These are phyloP conservation scores for Ditylenchus dipsaci DNA, from an alignment of 1,140 invertebrate genomes.

Conservation along the genomic window DNA sequence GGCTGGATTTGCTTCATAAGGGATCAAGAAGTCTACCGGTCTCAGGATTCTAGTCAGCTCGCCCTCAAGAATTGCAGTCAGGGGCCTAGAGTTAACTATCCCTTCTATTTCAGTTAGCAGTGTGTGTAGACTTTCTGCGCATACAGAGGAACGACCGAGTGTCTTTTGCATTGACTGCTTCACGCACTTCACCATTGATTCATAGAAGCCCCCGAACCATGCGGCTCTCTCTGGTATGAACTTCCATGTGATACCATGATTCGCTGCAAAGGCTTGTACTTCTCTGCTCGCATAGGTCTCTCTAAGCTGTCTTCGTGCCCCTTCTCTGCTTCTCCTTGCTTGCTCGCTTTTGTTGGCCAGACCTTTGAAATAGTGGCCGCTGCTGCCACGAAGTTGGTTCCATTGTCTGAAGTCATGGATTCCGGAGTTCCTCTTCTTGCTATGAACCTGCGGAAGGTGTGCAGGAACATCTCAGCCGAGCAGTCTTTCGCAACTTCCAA, in stretches of 20 bases:
- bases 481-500: slow-evolving; percentile 57
- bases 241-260: slow-evolving; percentile 45
- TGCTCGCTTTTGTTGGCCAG: no score
- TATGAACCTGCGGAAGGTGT: slow-evolving; percentile 53
- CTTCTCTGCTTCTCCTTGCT: slow-evolving; percentile 37
- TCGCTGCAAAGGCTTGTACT: slow-evolving; percentile 42
- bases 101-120: slow-evolving; percentile 44
- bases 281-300: not conserved
- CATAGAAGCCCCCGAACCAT: slow-evolving; percentile 60
- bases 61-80: slow-evolving; percentile 12
- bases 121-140: slow-evolving; percentile 39
- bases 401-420: slow-evolving; percentile 58
- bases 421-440: slow-evolving; percentile 47
- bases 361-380: no score
- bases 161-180: slow-evolving; percentile 48
- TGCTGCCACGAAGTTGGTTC: slow-evolving; percentile 58
- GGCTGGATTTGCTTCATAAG: no score
- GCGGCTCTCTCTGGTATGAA: slow-evolving; percentile 57
- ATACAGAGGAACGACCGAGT: no score
- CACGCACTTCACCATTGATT: slow-evolving; percentile 53
- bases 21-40: slow-evolving; percentile 15
- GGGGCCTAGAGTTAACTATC: slow-evolving; percentile 35
- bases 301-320: not conserved
- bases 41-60: not conserved
- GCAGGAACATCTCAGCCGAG: slow-evolving; percentile 47